Evolutionary conservation across 2,113 vertebrate species (phyloP), one percentile per base, ranked within the genome.

Genomic region (Cathartes aura): DNA sequence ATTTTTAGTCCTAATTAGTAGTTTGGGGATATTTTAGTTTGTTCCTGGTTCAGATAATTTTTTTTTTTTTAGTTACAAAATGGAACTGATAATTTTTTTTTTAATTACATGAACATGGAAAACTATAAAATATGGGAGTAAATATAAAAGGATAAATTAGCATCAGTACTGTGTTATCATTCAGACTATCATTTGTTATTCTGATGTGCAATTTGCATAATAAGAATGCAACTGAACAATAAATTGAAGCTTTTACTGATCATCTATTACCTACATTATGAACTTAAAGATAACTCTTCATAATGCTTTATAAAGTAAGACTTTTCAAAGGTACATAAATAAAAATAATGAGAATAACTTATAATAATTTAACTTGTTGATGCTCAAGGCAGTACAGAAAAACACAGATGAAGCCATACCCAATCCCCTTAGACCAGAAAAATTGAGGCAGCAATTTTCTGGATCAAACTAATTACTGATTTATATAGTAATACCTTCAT

Each of bases 1-100:
- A 79, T 47, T 97, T 95, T 90, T 82, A 63, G 38, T 60, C 30
- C 43, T 92, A 94, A 79, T 95, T 87, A 79, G 12, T 58, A 91
- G 12, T 10, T 72, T n/a, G 13, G 26, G 19, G 11, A 81, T 48
- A 32, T 73, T 42, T 78, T 36, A 70, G 16, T 63, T 12, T 36
- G 12, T 45, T 93, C 34, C 12, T 73, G 5, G 2, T 42, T 82
- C 26, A 55, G 6, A 38, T 20, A 48, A 15, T 27, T 48, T 40
- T 15, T 29, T 15, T 11, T 40, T 18, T 56, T 81, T 72, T 26
- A 10, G 9, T 30, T 91, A 36, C 24, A 74, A 74, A 87, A 52
- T 53, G 1, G 63, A 71, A 70, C 38, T 30, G 8, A 4, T 36
- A 38, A 20, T 10, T 27, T 63, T 64, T 38, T 43, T n/a, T 21